These are phyloP conservation scores for Colaptes auratus DNA, from an alignment of 2,113 vertebrate genomes.

Conservation along the genomic window DNA sequence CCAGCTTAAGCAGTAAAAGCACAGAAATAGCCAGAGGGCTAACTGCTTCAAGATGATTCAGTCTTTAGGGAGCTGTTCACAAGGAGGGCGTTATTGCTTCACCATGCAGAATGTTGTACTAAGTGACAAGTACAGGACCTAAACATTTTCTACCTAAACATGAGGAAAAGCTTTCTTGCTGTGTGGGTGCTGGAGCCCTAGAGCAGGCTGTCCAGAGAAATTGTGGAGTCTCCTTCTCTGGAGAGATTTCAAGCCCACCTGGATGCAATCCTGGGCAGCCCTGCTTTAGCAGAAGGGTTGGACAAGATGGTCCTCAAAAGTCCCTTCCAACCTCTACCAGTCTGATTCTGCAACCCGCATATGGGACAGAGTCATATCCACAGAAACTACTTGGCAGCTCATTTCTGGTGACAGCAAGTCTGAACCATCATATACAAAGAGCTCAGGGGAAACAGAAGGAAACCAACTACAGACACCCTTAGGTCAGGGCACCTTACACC, in stretches of 20 bases:
- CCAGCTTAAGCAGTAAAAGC: not conserved
- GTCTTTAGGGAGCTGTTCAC: not conserved
- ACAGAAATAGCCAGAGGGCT: not conserved
- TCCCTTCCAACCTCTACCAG: no score
- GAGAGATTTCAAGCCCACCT: no score
- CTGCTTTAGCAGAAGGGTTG: no score
- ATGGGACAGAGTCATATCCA: not conserved
- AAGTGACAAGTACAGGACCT: not conserved
- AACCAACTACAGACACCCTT: not conserved
- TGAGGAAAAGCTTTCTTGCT: no score
- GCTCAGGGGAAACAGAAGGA: not conserved
- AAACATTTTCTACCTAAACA: no score
- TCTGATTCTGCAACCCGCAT: not conserved
- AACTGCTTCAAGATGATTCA: not conserved
- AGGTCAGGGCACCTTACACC: not conserved
- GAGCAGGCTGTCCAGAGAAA: no score
- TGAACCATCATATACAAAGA: not conserved
- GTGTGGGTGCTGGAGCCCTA: no score
- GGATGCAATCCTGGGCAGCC: no score
- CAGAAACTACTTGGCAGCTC: not conserved
- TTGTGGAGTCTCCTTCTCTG: no score
- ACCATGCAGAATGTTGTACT: not conserved
- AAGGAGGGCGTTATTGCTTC: fast-evolving
- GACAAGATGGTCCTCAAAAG: no score
- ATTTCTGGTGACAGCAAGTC: not conserved